Conservation (phyloP, 2,113 vertebrate genomes). For the Otis tarda region DNA sequence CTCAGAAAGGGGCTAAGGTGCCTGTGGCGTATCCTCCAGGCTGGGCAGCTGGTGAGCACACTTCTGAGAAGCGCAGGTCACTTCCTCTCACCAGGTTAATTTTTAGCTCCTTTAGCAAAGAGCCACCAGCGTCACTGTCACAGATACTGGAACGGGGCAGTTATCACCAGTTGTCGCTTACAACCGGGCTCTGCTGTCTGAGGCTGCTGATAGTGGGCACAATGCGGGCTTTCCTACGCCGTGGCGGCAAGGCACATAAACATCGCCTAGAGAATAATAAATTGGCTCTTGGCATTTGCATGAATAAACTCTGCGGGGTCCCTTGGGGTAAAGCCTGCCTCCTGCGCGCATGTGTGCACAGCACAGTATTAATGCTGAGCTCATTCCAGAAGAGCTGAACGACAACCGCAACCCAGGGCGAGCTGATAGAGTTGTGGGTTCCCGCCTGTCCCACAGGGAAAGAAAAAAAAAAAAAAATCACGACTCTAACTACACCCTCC, state of each 20-base stretch:
- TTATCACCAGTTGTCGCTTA: not conserved
- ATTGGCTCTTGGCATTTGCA: not conserved
- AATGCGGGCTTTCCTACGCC: accelerated
- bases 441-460: not conserved
- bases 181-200: accelerated
- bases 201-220: accelerated
- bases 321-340: not conserved
- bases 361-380: not conserved
- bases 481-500: not conserved
- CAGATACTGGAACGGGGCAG: accelerated
- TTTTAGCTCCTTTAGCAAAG: not conserved
- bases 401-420: not conserved
- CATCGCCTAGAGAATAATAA: not conserved
- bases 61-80: not conserved
- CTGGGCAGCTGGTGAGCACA: not conserved
- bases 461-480: not conserved
- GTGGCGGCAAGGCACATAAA: accelerated
- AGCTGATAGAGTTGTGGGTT: not conserved
- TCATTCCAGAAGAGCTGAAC: not conserved
- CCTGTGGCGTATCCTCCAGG: accelerated
- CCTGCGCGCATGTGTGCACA: not conserved
- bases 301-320: not conserved
- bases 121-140: accelerated
- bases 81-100: not conserved
- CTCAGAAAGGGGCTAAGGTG: not conserved